Percentiles rank a stretch among this genome's conserved stretches.
These are phyloP conservation scores for Scotopteryx bipunctaria DNA, from an alignment of 2,888 invertebrate genomes.

Conservation along the genomic window DNA sequence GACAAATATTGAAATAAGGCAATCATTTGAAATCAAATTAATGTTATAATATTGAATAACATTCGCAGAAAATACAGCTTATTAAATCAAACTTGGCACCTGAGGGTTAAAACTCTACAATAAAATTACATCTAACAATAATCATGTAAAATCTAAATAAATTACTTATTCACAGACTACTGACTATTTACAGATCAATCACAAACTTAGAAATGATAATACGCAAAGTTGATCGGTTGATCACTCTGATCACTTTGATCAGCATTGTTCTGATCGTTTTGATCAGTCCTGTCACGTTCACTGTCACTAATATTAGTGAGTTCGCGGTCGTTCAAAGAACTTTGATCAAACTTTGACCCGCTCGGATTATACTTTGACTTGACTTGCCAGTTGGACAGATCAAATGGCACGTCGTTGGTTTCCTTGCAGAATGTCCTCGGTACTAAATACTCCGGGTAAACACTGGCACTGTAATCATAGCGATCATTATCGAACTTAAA, in stretches of 20 bases:
- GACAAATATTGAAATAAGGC: too few relatives aligned
- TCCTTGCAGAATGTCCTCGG: slow-evolving; percentile 46
- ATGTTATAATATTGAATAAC: too few relatives aligned
- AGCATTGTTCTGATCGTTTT: slow-evolving; percentile 37
- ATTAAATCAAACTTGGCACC: slow-evolving; percentile 31
- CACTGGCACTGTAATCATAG: slow-evolving; percentile 36
- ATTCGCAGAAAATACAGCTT: too few relatives aligned
- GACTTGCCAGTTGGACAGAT: slow-evolving; percentile 69
- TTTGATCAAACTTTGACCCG: slow-evolving; percentile 42
- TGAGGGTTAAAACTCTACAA: slow-evolving; percentile 29
- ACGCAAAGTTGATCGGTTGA: slow-evolving; percentile 76
- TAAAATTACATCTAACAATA: slow-evolving; percentile 25
- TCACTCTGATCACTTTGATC: slow-evolving; percentile 50
- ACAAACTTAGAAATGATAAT: slow-evolving; percentile 70
- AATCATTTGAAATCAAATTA: too few relatives aligned
- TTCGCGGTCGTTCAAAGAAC: slow-evolving; percentile 34
- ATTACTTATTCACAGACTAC: slow-evolving; percentile 74
- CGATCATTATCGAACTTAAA: slow-evolving; percentile 34
- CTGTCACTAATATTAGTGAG: slow-evolving; percentile 48
- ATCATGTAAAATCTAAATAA: slow-evolving; percentile 58
- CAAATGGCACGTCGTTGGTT: slow-evolving; percentile 64
- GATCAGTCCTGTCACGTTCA: slow-evolving; percentile 50
- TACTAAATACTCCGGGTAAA: slow-evolving; percentile 49
- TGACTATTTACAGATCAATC: slow-evolving; percentile 50
- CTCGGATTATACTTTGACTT: slow-evolving; percentile 41